Percentiles rank a stretch among this genome's conserved stretches.
Conservation (phyloP, 2,797 vertebrate genomes). For the Myotis vivesi region DNA sequence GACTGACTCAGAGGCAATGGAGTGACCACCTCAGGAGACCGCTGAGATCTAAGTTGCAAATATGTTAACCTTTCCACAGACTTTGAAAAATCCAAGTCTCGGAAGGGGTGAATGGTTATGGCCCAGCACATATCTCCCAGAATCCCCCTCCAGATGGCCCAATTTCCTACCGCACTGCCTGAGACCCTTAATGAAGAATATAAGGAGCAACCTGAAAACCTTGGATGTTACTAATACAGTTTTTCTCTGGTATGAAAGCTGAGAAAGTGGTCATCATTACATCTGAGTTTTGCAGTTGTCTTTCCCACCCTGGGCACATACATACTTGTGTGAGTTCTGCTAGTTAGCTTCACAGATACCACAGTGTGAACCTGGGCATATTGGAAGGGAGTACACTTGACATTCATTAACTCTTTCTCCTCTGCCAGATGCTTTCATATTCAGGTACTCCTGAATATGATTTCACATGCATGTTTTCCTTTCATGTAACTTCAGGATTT, state of each 20-base stretch:
- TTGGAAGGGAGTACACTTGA: background rate
- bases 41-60: background rate
- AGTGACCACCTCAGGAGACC: background rate
- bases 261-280: background rate
- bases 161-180: background rate
- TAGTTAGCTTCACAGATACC: background rate
- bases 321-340: background rate
- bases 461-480: background rate
- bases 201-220: background rate
- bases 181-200: background rate
- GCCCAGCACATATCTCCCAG: background rate
- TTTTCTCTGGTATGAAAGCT: background rate
- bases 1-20: background rate
- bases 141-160: background rate
- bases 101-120: background rate
- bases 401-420: background rate
- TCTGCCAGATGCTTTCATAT: background rate
- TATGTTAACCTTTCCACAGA: background rate
- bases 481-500: background rate
- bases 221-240: background rate
- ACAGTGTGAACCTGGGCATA: background rate
- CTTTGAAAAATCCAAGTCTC: background rate
- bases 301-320: fast-evolving
- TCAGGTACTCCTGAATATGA: background rate
- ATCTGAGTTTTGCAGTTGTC: background rate